These are phyloP conservation scores for Cataglyphis livida DNA, from an alignment of 2,888 invertebrate genomes.

Conservation along the genomic window DNA sequence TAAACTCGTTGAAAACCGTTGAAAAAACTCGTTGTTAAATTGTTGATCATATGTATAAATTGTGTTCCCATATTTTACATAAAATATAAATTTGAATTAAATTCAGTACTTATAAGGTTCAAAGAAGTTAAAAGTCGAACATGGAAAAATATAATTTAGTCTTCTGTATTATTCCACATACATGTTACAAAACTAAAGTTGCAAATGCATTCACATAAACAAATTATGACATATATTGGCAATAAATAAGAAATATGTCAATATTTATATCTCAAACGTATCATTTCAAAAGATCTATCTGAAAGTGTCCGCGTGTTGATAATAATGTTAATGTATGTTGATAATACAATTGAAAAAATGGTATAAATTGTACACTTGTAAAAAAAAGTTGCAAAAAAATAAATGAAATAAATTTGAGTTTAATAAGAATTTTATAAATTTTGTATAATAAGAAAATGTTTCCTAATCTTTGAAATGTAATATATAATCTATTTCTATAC, in stretches of 20 bases:
- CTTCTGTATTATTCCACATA: constrained; percentile 1
- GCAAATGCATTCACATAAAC: neutral
- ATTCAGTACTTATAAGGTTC: neutral
- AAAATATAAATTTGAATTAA: constrained; percentile 5
- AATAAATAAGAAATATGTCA: neutral
- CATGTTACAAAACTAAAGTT: neutral
- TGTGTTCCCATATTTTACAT: neutral
- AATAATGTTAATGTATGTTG: neutral
- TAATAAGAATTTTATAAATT: too few species aligned
- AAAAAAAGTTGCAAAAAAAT: neutral
- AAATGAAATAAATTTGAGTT: constrained; percentile 4
- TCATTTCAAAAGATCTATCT: neutral
- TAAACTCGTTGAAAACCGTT: neutral
- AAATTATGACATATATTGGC: neutral
- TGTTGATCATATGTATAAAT: neutral
- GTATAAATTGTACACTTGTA: neutral
- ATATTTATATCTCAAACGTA: constrained; percentile 4
- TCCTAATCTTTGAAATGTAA: neutral
- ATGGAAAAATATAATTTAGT: constrained; percentile 27
- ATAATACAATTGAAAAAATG: neutral
- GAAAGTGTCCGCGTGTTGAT: neutral
- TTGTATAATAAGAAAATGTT: neutral
- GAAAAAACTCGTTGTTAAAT: neutral
- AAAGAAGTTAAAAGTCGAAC: neutral
- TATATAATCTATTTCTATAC: constrained; percentile 20